Evolutionary conservation across 2,113 vertebrate species (phyloP).

Genomic region (Phodopus roborovskii): DNA sequence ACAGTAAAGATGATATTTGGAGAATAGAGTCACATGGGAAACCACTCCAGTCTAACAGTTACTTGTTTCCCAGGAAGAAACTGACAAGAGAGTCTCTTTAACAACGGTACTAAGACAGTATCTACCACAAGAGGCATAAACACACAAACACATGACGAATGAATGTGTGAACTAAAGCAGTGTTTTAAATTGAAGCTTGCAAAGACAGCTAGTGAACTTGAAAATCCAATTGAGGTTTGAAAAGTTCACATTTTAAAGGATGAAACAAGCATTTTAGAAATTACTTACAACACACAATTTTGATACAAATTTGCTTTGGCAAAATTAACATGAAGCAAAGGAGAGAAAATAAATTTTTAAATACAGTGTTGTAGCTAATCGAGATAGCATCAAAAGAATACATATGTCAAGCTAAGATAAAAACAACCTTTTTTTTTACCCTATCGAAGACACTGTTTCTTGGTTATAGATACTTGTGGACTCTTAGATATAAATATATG

Average conservation of each 20-base stretch:
- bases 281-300: conserved; percentile 46
- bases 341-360: conserved; percentile 30
- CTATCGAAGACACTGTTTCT: background rate
- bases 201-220: background rate
- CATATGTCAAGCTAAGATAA: background rate
- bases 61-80: conserved; percentile 33
- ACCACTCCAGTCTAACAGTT: conserved; percentile 15
- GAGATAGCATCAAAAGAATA: conserved; percentile 12
- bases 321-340: conserved; percentile 33
- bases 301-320: conserved; percentile 10
- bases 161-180: conserved; percentile 23
- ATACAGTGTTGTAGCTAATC: background rate
- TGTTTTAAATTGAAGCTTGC: conserved; percentile 43
- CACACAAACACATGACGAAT: conserved; percentile 5
- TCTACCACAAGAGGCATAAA: background rate
- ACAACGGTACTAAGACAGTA: background rate
- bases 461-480: background rate
- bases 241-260: conserved; percentile 55
- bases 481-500: background rate
- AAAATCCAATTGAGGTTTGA: conserved; percentile 54
- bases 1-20: conserved; percentile 63
- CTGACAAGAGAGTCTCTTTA: conserved; percentile 21
- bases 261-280: conserved; percentile 34
- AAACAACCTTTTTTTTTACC: background rate
- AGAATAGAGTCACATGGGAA: conserved; percentile 66